These are phyloP conservation scores for Mormyrops attenuatus DNA, from an alignment of 2,797 vertebrate genomes.

Conservation along the genomic window DNA sequence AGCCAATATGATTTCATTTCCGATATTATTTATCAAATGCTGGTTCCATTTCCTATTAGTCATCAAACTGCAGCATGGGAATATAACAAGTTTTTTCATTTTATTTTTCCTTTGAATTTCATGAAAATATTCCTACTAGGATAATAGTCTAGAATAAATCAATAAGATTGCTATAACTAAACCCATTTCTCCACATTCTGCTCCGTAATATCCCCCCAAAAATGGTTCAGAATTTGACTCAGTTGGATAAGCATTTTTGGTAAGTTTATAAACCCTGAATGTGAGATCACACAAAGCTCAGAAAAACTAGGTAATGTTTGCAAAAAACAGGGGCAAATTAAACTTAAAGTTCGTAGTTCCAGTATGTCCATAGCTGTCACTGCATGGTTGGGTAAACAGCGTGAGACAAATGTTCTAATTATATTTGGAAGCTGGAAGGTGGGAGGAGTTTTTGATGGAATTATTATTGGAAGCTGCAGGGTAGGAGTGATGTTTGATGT, in stretches of 20 bases:
- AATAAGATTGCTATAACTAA: neutral
- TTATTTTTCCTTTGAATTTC: neutral
- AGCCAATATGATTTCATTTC: neutral
- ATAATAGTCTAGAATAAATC: neutral
- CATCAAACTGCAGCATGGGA: neutral
- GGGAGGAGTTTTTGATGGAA: neutral
- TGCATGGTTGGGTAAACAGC: neutral
- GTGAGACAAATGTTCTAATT: neutral
- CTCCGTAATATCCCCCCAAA: neutral
- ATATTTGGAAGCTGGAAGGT: neutral
- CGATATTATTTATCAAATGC: neutral
- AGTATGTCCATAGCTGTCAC: neutral
- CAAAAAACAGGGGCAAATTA: neutral
- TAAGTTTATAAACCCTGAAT: neutral
- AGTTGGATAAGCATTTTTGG: neutral
- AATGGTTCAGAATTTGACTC: neutral
- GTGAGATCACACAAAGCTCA: neutral
- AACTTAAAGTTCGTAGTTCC: neutral
- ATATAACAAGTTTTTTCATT: neutral
- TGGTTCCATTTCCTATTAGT: neutral
- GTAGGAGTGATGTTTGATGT: neutral
- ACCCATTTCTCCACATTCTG: neutral
- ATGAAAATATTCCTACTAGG: neutral
- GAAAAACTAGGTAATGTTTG: neutral
- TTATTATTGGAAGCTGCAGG: neutral